Percentiles rank a stretch among this genome's conserved stretches.
Conservation (phyloP, 1,140 invertebrate species). For the Protaetia brevitarsis region DNA sequence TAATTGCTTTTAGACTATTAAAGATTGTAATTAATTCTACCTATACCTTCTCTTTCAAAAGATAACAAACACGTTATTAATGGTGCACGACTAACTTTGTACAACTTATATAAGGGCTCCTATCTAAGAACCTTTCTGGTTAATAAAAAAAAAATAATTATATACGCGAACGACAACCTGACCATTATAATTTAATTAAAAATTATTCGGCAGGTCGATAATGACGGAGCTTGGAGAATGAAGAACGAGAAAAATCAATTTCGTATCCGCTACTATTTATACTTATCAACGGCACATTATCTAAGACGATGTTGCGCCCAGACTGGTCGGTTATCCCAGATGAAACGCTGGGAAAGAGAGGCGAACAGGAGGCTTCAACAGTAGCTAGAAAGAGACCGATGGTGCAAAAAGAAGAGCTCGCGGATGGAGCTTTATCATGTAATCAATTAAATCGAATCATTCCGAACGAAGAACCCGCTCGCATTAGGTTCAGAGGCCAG, state of each 20-base stretch:
- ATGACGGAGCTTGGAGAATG: not conserved
- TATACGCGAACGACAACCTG: too few relatives aligned
- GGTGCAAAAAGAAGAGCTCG: not conserved
- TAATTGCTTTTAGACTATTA: too few relatives aligned
- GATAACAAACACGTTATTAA: too few relatives aligned
- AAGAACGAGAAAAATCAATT: conserved; percentile 12
- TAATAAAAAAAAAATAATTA: too few relatives aligned
- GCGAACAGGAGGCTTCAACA: not conserved
- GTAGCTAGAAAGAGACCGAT: not conserved
- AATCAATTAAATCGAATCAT: conserved; percentile 19
- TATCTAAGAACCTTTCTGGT: too few relatives aligned
- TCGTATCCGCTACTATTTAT: conserved; percentile 22
- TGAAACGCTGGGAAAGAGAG: not conserved
- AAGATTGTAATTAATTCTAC: too few relatives aligned
- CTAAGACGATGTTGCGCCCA: not conserved
- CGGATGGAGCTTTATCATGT: conserved; percentile 12
- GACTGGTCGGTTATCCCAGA: not conserved
- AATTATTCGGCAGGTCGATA: not conserved
- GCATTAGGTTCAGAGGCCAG: not conserved
- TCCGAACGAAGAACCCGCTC: not conserved
- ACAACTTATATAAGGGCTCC: too few relatives aligned
- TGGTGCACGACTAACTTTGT: too few relatives aligned
- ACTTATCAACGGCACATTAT: conserved; percentile 22
- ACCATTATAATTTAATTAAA: conserved; percentile 15
- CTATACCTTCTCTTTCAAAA: too few relatives aligned